phyloP scores from a whole-genome alignment of 2,113 vertebrate species.

The Saguinus midas region DNA sequence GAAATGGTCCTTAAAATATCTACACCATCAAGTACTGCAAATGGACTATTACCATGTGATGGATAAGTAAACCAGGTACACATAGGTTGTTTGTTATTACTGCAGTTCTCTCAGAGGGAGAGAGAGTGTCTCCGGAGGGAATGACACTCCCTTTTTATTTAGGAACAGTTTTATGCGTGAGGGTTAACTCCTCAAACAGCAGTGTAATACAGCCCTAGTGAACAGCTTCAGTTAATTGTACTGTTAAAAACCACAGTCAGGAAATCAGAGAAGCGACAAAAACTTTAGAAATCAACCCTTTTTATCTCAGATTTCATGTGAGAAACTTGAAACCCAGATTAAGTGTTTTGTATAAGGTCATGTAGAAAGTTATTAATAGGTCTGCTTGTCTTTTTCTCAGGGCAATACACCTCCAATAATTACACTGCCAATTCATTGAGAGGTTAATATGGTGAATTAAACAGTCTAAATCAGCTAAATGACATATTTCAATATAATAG shows the following conservation, averaged over 20 bases:
- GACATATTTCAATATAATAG: neutral
- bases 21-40: slow-evolving; percentile 27
- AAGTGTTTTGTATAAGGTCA: neutral
- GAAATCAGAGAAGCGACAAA: neutral
- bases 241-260: neutral
- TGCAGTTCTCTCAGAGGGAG: neutral
- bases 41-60: slow-evolving; percentile 15
- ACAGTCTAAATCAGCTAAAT: neutral
- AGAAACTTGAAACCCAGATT: neutral
- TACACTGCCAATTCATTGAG: neutral
- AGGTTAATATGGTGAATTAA: neutral
- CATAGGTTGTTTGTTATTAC: neutral
- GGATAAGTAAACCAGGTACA: neutral
- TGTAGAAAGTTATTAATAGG: neutral
- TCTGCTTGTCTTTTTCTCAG: neutral
- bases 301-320: neutral
- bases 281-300: neutral
- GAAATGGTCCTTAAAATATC: slow-evolving; percentile 56
- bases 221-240: neutral
- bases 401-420: neutral
- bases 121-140: too few species aligned
- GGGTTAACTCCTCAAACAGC: neutral
- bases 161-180: neutral
- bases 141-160: neutral
- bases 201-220: neutral